Evolutionary conservation across 1,140 invertebrate species (phyloP), one percentile per base, ranked within the genome.

Genomic region (Heliconius eleuchia): DNA sequence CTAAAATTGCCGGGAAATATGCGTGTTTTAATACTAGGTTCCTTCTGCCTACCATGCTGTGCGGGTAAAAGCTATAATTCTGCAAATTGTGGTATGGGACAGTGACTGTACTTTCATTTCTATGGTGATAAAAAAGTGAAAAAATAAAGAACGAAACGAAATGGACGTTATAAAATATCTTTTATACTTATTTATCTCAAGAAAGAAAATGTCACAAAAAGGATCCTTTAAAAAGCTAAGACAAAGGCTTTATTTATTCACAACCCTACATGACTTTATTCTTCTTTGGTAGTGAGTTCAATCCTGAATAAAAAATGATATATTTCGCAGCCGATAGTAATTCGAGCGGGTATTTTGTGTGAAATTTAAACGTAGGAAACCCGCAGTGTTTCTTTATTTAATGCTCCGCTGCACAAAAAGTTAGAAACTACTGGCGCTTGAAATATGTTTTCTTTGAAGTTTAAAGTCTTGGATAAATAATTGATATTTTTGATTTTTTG

Each of bases 301-400:
- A 30, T 66, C 19, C 5, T 66, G 60, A 66, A 66, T 66, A 66
- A 66, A 66, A 66, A 66, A 66, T 66, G 27, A n/a, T 66, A 6
- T 11, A 66, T 66, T 66, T 30, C 60, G 2, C 27, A 66, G 23
- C 5, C 60, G 60, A 27, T 66, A 9, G 60, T 66, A 66, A 30
- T 66, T 23, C 60, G 30, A 66, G 60, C 13, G 7, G 9, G 60
- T 66, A 30, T 66, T 66, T 66, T 66, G 60, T 30, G 23, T 27
- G 27, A 30, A 30, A 5, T 1, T 66, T 66, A 66, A 66, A 66
- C 60, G n/a, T 23, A 11, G 55, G n/a, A 23, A 60, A 23, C 19
- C 55, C 60, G 60, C 60, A 66, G 60, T 66, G 60, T 66, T 66
- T 16, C 19, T 30, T 66, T 66, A 66, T 66, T 66, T 66, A 66